phyloP scores from a whole-genome alignment of 1,140 invertebrate genomes.

The Diorhabda sublineata region DNA sequence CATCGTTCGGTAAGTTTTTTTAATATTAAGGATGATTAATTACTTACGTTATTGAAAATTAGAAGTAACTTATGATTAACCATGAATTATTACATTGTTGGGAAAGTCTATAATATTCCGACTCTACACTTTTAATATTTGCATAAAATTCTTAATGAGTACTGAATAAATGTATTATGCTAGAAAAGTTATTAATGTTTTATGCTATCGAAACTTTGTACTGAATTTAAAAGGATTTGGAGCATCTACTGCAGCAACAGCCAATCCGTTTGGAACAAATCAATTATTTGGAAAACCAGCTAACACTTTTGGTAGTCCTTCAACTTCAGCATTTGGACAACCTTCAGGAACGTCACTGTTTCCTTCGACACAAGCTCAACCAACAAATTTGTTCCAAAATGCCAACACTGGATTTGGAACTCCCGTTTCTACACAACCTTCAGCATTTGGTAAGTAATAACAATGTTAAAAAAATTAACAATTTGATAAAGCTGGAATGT shows the following conservation, averaged over 20 bases:
- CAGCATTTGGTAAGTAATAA: slow-evolving; percentile 44
- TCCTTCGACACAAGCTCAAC: slow-evolving; percentile 17
- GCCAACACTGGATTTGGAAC: slow-evolving; percentile 26
- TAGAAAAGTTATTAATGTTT: too few relatives aligned
- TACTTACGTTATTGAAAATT: too few relatives aligned
- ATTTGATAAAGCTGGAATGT: too few relatives aligned
- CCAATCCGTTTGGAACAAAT: slow-evolving; percentile 35
- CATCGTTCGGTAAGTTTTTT: slow-evolving; percentile 35
- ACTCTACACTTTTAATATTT: too few relatives aligned
- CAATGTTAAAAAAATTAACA: too few relatives aligned
- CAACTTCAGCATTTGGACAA: slow-evolving; percentile 58
- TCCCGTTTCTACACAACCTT: slow-evolving; percentile 35
- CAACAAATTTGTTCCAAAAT: slow-evolving; percentile 22
- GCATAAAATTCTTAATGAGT: too few relatives aligned
- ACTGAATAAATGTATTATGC: too few relatives aligned
- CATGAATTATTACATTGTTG: too few relatives aligned
- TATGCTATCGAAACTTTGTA: too few relatives aligned
- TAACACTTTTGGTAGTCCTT: slow-evolving; percentile 27
- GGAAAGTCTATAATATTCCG: too few relatives aligned
- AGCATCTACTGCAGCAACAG: slow-evolving; percentile 20
- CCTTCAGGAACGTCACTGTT: slow-evolving; percentile 24
- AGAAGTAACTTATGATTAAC: too few relatives aligned
- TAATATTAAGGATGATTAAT: neutral
- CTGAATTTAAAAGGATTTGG: slow-evolving; percentile 30
- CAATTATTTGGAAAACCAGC: slow-evolving; percentile 34